These are phyloP conservation scores for Metridium senile DNA, from an alignment of 92 coral and sea anemone genomes.

Conservation along the genomic window DNA sequence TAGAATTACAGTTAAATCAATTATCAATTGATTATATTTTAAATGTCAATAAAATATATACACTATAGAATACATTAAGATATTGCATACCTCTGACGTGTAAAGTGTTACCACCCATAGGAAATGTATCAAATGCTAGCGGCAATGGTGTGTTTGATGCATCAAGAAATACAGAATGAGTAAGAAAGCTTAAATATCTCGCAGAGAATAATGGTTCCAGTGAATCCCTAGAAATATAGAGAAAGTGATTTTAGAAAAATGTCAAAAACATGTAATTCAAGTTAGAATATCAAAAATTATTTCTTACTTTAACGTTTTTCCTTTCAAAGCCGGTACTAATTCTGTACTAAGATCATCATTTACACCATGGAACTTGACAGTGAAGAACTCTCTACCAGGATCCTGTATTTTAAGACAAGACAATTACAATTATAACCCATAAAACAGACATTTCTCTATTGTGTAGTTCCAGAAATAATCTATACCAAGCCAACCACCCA, in stretches of 20 bases:
- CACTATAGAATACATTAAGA: too few relatives aligned
- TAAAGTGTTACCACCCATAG: constrained; percentile 89
- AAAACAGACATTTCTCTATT: too few relatives aligned
- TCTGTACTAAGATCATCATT: constrained; percentile 59
- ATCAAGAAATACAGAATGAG: constrained; percentile 94
- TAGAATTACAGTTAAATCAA: too few relatives aligned
- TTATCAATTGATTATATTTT: too few relatives aligned
- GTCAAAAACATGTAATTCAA: neutral
- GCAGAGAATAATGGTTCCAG: constrained; percentile 83
- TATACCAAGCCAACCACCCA: too few relatives aligned
- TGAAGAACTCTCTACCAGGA: constrained; percentile 83
- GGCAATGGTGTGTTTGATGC: constrained; percentile 96
- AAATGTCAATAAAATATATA: too few relatives aligned
- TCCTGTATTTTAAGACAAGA: constrained; percentile 44
- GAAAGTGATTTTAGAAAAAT: too few relatives aligned
- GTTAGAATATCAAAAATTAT: neutral
- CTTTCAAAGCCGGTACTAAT: constrained; percentile 83
- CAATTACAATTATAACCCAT: neutral
- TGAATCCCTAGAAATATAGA: constrained; percentile 91
- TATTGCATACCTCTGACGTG: constrained; percentile 87
- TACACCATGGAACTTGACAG: constrained; percentile 68
- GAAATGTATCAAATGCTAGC: constrained; percentile 95
- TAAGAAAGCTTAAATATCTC: constrained; percentile 66
- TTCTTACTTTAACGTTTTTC: constrained; percentile 84
- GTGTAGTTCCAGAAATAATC: too few relatives aligned